Conservation (phyloP, 2,113 vertebrate species). For the Callipepla squamata region DNA sequence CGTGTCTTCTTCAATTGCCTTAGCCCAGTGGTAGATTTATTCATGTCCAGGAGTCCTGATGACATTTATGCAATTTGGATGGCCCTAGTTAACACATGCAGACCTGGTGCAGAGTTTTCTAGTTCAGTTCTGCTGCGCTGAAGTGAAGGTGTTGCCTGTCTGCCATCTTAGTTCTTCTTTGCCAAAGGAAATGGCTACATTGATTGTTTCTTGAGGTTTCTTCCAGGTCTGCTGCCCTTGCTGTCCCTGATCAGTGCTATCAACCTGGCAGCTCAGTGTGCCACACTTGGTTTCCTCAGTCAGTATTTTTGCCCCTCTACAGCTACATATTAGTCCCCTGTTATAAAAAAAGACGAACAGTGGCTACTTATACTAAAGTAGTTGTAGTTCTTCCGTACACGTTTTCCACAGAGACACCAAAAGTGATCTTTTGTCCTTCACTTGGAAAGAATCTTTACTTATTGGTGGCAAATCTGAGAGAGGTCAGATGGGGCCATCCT, state of each 20-base stretch:
- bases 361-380: accelerated
- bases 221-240: not conserved
- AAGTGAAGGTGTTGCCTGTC: not conserved
- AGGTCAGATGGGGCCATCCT: not conserved
- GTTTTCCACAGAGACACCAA: not conserved
- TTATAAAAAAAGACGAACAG: not conserved
- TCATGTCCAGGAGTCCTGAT: not conserved
- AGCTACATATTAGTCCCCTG: not conserved
- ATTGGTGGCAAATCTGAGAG: not conserved
- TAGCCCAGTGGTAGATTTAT: not conserved
- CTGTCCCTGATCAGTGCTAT: not conserved
- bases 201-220: not conserved
- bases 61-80: not conserved
- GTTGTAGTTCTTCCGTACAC: not conserved
- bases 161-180: not conserved
- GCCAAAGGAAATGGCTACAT: not conserved
- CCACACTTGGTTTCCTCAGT: not conserved
- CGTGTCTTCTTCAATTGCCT: not conserved
- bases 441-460: not conserved
- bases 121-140: not conserved
- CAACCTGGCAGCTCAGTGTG: not conserved
- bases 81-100: not conserved
- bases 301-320: not conserved
- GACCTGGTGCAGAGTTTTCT: not conserved
- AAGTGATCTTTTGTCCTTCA: not conserved